A percentile compares a stretch with the other conserved stretches of the same genome.
Conservation (phyloP, 2,888 invertebrate genomes). For the Erpobdella octoculata region DNA sequence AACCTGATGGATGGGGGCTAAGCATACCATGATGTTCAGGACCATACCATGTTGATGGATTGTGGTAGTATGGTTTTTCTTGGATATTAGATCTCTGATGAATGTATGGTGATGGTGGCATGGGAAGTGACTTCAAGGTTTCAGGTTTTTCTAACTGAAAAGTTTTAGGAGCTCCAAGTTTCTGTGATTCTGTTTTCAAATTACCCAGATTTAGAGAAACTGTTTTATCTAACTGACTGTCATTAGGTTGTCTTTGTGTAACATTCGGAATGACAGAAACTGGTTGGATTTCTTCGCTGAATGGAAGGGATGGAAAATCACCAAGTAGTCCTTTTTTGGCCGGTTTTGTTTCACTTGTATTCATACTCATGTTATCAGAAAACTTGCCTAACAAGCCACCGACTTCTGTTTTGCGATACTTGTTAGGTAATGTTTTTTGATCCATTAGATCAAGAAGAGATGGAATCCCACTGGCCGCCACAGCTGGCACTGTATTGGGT, state of each 20-base stretch:
- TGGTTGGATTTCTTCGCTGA: background rate
- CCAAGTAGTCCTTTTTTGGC: constrained; percentile 18
- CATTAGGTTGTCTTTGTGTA: too few species aligned
- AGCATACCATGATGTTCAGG: too few species aligned
- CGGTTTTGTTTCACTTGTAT: background rate
- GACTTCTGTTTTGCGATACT: background rate
- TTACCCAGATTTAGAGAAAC: background rate
- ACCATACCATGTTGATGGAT: too few species aligned
- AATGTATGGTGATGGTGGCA: too few species aligned
- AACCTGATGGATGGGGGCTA: too few species aligned
- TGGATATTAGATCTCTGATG: too few species aligned
- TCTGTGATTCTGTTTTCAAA: too few species aligned
- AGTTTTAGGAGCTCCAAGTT: too few species aligned
- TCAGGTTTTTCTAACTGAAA: too few species aligned
- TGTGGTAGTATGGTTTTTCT: too few species aligned
- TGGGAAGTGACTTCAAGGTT: too few species aligned
- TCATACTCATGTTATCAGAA: background rate
- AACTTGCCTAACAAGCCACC: background rate
- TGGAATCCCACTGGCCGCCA: background rate
- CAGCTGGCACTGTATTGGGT: background rate
- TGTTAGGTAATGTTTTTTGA: constrained; percentile 5
- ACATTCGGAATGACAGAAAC: constrained; percentile 12
- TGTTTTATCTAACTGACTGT: background rate
- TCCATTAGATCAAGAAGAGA: constrained; percentile 17
- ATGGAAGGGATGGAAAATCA: constrained; percentile 7